phyloP scores from a whole-genome alignment of 1,140 invertebrate genomes.

The Drosophila teissieri region DNA sequence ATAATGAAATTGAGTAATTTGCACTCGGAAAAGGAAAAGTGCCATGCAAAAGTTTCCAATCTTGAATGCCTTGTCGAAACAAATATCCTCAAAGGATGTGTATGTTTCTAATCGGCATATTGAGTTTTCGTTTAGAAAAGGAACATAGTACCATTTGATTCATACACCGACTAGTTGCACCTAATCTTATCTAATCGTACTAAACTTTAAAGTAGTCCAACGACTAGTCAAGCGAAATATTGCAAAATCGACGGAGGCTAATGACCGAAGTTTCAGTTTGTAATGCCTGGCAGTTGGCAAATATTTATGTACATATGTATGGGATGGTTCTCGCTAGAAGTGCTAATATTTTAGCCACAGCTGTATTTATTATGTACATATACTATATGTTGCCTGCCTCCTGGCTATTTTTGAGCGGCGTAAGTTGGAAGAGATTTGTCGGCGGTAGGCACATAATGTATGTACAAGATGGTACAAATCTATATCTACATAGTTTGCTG shows the following conservation, averaged over 20 bases:
- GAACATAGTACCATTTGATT: too few species aligned
- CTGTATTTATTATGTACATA: slow-evolving; percentile 17
- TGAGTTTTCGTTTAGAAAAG: too few species aligned
- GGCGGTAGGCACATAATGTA: slow-evolving; percentile 1
- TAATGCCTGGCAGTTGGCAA: neutral
- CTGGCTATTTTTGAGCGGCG: slow-evolving; percentile 60
- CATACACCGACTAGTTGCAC: neutral
- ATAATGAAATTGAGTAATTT: too few species aligned
- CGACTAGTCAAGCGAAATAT: neutral
- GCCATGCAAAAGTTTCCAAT: too few species aligned
- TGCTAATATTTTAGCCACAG: slow-evolving; percentile 13
- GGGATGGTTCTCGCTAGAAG: neutral
- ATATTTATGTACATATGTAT: neutral
- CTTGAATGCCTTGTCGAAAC: too few species aligned
- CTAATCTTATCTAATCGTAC: neutral
- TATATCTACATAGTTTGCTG: neutral
- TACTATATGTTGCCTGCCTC: slow-evolving; percentile 16
- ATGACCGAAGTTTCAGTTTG: neutral
- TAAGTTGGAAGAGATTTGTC: slow-evolving; percentile 45
- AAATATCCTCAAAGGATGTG: too few species aligned
- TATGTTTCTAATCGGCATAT: too few species aligned
- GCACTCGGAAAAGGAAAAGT: too few species aligned
- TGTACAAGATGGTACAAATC: neutral
- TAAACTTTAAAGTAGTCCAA: neutral
- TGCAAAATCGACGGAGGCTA: neutral